Evolutionary conservation across 1,140 invertebrate species (phyloP).

Genomic region (Hypsibius dujardini): DNA sequence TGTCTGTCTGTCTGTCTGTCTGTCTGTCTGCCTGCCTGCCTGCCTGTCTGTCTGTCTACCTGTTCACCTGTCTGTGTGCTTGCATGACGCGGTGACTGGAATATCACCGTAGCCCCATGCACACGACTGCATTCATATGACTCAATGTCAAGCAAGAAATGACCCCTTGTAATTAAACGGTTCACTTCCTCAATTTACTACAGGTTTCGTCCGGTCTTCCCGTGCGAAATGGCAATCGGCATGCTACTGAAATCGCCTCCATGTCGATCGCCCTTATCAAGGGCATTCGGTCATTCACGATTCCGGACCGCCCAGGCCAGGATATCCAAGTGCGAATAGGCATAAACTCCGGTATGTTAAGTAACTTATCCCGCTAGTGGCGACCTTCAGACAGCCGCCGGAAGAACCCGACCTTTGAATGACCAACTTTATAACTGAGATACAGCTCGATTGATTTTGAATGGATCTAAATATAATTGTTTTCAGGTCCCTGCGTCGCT

Average conservation of each 20-base stretch:
- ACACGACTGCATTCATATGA: too few relatives aligned
- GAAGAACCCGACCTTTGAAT: background rate
- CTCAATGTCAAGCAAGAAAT: too few relatives aligned
- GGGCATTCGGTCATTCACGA: conserved; percentile 36
- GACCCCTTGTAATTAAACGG: too few relatives aligned
- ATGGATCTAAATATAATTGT: background rate
- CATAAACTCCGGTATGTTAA: conserved; percentile 38
- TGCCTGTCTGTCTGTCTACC: too few relatives aligned
- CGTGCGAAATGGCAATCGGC: conserved; percentile 25
- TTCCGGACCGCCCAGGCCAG: conserved; percentile 41
- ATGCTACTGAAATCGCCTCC: conserved; percentile 42
- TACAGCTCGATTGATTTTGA: background rate
- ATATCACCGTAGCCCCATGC: too few relatives aligned
- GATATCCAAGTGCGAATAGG: conserved; percentile 41
- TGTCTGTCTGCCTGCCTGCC: too few relatives aligned
- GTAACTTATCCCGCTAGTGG: background rate
- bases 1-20: too few relatives aligned
- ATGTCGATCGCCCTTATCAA: conserved; percentile 43
- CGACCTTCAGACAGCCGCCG: background rate
- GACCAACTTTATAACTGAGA: too few relatives aligned
- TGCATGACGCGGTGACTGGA: too few relatives aligned
- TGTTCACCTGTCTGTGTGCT: too few relatives aligned
- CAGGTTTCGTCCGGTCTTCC: conserved; percentile 12
- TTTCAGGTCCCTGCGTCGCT: background rate
- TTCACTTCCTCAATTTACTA: too few relatives aligned